Evolutionary conservation across 1,140 invertebrate genomes (phyloP).

Genomic region (Drosophila nigrodunni): DNA sequence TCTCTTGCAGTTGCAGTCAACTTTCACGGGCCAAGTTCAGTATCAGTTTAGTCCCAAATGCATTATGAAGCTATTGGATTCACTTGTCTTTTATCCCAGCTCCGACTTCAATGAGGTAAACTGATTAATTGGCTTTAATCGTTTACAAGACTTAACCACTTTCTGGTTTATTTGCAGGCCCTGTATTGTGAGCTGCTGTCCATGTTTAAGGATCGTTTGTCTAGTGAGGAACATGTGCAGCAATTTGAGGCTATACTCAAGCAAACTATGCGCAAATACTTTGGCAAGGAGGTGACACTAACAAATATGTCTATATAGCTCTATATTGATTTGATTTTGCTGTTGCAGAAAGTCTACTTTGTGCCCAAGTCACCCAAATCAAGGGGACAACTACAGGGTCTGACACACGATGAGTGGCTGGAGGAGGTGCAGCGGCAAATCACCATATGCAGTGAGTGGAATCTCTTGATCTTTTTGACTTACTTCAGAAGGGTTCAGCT

Average conservation of each 20-base stretch:
- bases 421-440: conserved; percentile 78
- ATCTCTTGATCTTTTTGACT: neutral
- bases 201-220: conserved; percentile 92
- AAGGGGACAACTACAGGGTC: conserved; percentile 48
- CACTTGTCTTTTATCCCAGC: conserved; percentile 71
- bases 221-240: conserved; percentile 88
- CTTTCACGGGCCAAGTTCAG: conserved; percentile 47
- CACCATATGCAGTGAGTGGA: conserved; percentile 77
- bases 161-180: conserved; percentile 84
- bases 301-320: neutral
- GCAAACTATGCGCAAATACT: conserved; percentile 86
- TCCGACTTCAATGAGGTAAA: conserved; percentile 76
- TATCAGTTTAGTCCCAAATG: conserved; percentile 84
- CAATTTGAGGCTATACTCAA: conserved; percentile 89
- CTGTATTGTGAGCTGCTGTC: conserved; percentile 90
- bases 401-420: conserved; percentile 77
- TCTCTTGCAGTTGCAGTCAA: conserved; percentile 56
- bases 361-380: conserved; percentile 71
- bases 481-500: no score
- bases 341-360: conserved; percentile 75
- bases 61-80: conserved; percentile 76
- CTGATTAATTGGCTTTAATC: conserved; percentile 10
- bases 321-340: neutral
- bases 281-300: conserved; percentile 68
- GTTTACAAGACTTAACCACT: neutral